These are phyloP conservation scores for Actinia tenebrosa DNA, from an alignment of 64 coral and sea anemone species.

Conservation along the genomic window DNA sequence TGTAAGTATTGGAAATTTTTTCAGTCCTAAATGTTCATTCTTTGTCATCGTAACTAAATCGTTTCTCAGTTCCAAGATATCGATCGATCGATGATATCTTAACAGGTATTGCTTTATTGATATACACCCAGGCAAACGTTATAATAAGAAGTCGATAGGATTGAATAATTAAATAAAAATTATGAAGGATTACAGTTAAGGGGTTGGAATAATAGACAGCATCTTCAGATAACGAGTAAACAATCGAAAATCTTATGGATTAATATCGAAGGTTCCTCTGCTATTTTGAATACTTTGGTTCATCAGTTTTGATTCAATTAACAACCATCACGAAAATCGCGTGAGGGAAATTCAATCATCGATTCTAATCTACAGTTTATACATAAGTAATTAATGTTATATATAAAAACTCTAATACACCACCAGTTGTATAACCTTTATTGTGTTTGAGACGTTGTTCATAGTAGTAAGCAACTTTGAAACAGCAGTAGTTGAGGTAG, in stretches of 20 bases:
- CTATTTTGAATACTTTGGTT: too few species aligned
- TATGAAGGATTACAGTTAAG: neutral
- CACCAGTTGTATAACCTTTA: too few species aligned
- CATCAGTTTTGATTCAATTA: too few species aligned
- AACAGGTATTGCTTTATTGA: neutral
- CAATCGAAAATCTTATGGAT: neutral
- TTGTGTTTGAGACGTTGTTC: too few species aligned
- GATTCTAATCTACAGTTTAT: neutral
- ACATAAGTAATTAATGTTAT: neutral
- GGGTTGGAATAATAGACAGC: neutral
- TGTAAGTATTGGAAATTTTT: neutral
- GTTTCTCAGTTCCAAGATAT: neutral
- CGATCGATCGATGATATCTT: neutral
- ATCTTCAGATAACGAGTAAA: neutral
- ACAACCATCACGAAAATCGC: too few species aligned
- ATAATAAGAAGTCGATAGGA: neutral
- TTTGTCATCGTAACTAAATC: neutral
- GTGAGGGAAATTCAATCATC: neutral
- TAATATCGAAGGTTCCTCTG: neutral
- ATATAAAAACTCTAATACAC: too few species aligned
- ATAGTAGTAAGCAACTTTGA: too few species aligned
- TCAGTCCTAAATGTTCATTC: neutral
- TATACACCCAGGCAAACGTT: neutral
- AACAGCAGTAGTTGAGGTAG: too few species aligned
- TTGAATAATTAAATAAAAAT: neutral